These are phyloP conservation scores for Arion vulgaris DNA, from an alignment of 1,140 invertebrate species.

Conservation along the genomic window DNA sequence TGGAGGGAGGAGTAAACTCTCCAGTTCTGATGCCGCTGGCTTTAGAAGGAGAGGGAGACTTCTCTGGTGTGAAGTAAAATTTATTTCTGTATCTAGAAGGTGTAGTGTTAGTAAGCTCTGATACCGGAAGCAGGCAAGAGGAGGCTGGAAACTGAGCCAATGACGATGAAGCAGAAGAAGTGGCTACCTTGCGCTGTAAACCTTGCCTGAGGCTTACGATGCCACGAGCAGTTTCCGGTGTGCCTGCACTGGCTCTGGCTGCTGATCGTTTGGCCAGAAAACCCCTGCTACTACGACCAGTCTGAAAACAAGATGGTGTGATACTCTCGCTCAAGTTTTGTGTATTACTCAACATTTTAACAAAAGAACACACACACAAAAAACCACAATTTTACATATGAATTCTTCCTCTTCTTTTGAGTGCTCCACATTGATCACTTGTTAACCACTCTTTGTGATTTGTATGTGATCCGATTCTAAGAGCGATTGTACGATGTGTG, in stretches of 20 bases:
- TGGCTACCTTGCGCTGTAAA: constrained; percentile 45
- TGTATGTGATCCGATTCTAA: too few species aligned
- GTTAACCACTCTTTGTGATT: too few species aligned
- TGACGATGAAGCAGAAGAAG: constrained; percentile 38
- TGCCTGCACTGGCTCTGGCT: constrained; percentile 66
- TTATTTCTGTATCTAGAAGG: constrained; percentile 37
- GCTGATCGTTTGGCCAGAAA: constrained; percentile 55
- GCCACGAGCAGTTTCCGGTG: constrained; percentile 65
- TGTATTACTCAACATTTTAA: too few species aligned
- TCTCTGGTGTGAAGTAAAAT: constrained; percentile 46
- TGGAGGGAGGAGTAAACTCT: constrained; percentile 42
- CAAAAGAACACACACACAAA: too few species aligned
- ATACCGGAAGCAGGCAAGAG: neutral
- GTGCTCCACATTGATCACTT: too few species aligned
- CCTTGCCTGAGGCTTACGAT: constrained; percentile 55
- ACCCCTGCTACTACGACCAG: neutral
- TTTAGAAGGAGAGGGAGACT: constrained; percentile 42
- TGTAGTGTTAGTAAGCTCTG: constrained; percentile 18
- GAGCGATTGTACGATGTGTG: too few species aligned
- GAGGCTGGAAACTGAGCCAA: constrained; percentile 9
- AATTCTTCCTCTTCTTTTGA: too few species aligned
- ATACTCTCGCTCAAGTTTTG: too few species aligned
- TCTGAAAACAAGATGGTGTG: constrained; percentile 35
- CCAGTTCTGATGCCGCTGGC: constrained; percentile 38
- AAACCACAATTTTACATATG: too few species aligned